Evolutionary conservation across 2,888 invertebrate species (phyloP).

Genomic region (Nemoura dubitans): DNA sequence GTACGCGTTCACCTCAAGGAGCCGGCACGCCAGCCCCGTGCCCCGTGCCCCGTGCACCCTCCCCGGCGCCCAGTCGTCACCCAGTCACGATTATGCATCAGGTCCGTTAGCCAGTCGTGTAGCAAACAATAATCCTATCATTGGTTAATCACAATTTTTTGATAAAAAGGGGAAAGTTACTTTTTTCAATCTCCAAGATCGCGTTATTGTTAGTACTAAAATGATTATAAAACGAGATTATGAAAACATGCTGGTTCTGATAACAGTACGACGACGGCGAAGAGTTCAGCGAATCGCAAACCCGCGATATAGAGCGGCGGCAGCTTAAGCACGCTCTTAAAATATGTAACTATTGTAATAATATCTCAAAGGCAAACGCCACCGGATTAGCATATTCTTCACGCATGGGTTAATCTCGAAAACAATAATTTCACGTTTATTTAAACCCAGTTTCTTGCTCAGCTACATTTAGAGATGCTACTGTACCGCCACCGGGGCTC

Average conservation of each 20-base stretch:
- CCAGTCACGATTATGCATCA: constrained; percentile 14
- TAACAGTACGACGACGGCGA: neutral
- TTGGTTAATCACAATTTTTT: constrained; percentile 34
- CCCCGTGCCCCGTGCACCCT: neutral
- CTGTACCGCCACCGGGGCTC: neutral
- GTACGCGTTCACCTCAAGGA: neutral
- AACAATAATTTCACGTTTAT: neutral
- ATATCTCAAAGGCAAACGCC: neutral
- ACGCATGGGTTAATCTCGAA: neutral
- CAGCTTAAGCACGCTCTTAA: neutral
- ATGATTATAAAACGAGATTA: constrained; percentile 27
- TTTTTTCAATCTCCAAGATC: constrained; percentile 27
- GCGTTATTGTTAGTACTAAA: constrained; percentile 4
- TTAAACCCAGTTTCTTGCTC: neutral
- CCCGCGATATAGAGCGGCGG: neutral
- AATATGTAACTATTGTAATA: neutral
- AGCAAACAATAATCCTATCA: constrained; percentile 37
- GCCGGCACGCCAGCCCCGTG: constrained; percentile 12
- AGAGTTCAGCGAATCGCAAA: neutral
- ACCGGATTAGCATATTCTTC: neutral
- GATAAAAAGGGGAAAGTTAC: neutral
- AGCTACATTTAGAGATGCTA: neutral
- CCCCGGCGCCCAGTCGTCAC: neutral
- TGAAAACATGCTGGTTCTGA: constrained; percentile 8
- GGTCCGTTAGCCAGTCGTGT: constrained; percentile 27